Conservation (phyloP, 2,888 invertebrate species). For the Lamellibrachia satsuma region DNA sequence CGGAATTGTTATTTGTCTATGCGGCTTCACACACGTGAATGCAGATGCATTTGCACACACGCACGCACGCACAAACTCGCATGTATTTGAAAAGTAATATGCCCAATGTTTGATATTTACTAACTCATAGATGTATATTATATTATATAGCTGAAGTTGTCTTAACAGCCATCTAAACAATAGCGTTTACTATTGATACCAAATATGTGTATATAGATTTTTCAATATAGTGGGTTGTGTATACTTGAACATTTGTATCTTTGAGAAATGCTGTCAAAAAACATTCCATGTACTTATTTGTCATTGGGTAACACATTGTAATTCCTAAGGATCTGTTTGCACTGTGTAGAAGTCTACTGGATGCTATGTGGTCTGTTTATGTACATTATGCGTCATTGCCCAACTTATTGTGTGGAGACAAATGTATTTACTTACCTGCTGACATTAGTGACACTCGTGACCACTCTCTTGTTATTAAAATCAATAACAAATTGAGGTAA, state of each 20-base stretch:
- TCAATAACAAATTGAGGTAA: neutral
- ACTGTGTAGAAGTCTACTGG: neutral
- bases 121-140: neutral
- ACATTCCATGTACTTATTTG: neutral
- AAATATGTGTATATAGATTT: conserved; percentile 13
- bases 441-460: neutral
- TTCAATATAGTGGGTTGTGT: neutral
- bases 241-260: neutral
- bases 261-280: neutral
- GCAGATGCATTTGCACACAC: neutral
- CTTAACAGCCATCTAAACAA: neutral
- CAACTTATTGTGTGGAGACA: neutral
- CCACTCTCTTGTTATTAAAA: neutral
- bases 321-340: neutral
- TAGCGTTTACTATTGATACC: neutral
- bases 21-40: neutral
- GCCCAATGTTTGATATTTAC: neutral
- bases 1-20: neutral
- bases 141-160: neutral
- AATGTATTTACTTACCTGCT: neutral
- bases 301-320: neutral
- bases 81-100: neutral
- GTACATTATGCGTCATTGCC: neutral
- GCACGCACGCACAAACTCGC: too few relatives aligned
- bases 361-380: neutral